Base-by-base conservation (phyloP, 2,888 invertebrate genomes). In the Sinelater perroti region DNA sequence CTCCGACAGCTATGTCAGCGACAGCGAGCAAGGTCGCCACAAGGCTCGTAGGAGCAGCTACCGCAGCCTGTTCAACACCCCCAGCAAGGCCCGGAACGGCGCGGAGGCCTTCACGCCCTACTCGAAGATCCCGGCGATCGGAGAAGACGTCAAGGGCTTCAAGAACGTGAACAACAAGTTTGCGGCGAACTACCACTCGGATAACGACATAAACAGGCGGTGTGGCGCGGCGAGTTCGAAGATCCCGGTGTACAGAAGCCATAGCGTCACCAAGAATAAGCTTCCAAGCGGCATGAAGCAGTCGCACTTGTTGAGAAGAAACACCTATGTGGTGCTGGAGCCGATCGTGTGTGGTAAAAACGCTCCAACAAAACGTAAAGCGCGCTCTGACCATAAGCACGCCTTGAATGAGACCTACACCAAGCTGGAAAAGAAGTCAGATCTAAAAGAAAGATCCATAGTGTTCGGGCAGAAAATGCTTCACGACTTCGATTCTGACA, bases 121-220 rank as follows among this genome's bases (percentile, higher is more conserved):
- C 35, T 44, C 55, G 1, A 59, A 55, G 46, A 54, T 59, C 16
- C 59, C 59, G 10, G 59, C 59, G 1, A 59, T 59, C 6, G 59
- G 59, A 1, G 38, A 55, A 45, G 51, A 36, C 20, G 5, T 54
- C n/a, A 7, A 14, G 20, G 14, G 36, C 33, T 56, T 50, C 21
- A 42, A 26, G 44, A 44, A 49, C n/a, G 30, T 26, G 16, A 52
- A 31, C n/a, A 33, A 38, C 13, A 30, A 28, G n/a, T 53, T 49
- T 20, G 24, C 18, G 5, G n/a, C 46, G 21, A 46, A 55, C 14
- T 59, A 59, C 33, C 40, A 55, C 24, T 59, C 59, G 7, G 55
- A 59, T 40, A 50, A 30, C 7, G 58, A 58, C 26, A 28, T 10
- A 2, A 20, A 21, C n/a, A 59, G 44, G 35, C 14, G 18, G 14